phyloP scores from a whole-genome alignment of 2,888 invertebrate species.

The Euplexia lucipara region DNA sequence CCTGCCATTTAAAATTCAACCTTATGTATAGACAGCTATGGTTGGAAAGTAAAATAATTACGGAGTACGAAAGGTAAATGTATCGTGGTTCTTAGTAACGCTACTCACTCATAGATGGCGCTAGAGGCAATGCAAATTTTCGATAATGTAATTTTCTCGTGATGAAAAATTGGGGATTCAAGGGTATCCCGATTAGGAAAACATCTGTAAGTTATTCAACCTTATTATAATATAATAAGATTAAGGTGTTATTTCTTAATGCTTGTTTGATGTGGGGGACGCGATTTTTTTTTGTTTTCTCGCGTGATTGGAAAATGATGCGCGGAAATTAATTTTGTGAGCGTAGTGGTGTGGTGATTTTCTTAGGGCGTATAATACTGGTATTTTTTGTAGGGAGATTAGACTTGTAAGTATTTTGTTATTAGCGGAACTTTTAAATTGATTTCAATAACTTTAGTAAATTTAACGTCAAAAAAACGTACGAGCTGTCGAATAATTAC shows the following conservation, averaged over 20 bases:
- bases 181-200: constrained; percentile 86
- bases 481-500: no score
- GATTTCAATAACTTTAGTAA: no score
- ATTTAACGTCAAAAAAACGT: no score
- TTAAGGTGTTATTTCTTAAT: constrained; percentile 89
- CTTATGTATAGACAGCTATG: constrained; percentile 46
- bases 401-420: background rate
- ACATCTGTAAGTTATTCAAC: constrained; percentile 88
- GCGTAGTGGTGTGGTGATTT: constrained; percentile 41
- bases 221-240: constrained; percentile 88
- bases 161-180: constrained; percentile 88
- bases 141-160: constrained; percentile 86
- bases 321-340: constrained; percentile 68
- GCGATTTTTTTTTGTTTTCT: constrained; percentile 60
- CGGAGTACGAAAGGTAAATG: constrained; percentile 37
- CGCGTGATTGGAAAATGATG: constrained; percentile 72
- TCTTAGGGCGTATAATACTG: constrained; percentile 12
- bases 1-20: constrained; percentile 62
- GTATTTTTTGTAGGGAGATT: constrained; percentile 19
- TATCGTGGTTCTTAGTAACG: constrained; percentile 72
- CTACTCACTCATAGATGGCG: constrained; percentile 86
- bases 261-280: constrained; percentile 83
- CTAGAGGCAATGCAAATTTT: constrained; percentile 88
- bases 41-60: constrained; percentile 32
- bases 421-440: background rate